Percentiles rank a stretch among this genome's conserved stretches.
These are phyloP conservation scores for Micoletzkya japonica DNA, from an alignment of 2,888 invertebrate species.

Conservation along the genomic window DNA sequence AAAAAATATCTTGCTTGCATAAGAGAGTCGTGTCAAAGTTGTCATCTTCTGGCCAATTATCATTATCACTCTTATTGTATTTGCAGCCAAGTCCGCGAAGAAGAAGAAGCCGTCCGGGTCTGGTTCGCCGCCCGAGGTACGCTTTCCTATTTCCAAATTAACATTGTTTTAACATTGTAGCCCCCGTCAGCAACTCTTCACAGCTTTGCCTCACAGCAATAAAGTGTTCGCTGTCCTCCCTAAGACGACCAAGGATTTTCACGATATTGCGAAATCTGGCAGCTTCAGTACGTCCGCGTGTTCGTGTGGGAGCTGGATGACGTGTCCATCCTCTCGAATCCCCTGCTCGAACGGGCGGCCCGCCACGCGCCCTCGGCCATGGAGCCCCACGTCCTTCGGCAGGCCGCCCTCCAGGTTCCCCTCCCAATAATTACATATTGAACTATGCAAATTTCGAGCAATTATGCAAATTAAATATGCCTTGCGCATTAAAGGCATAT, in stretches of 20 bases:
- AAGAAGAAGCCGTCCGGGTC: conserved; percentile 25
- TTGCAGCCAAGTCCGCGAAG: conserved; percentile 22
- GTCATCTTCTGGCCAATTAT: no score
- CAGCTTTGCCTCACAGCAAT: conserved; percentile 39
- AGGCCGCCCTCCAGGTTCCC: not conserved
- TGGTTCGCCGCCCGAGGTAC: conserved; percentile 21
- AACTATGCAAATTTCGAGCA: not conserved
- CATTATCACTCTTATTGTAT: no score
- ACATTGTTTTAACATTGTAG: no score
- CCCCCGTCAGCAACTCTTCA: conserved; percentile 37
- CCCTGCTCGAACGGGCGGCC: conserved; percentile 7
- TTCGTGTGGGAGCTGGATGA: conserved; percentile 24
- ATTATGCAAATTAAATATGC: not conserved
- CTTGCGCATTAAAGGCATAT: not conserved
- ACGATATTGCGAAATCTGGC: no score
- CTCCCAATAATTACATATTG: not conserved
- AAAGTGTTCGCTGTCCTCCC: conserved; percentile 32
- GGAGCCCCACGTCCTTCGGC: conserved; percentile 1
- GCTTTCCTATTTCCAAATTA: no score
- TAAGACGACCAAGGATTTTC: not conserved
- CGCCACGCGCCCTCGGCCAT: not conserved
- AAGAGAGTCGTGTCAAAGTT: no score
- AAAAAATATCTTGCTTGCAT: no score
- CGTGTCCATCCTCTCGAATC: not conserved
- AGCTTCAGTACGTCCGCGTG: conserved; percentile 12